A percentile compares a stretch with the other conserved stretches of the same genome.
phyloP scores from a whole-genome alignment of 2,797 vertebrate genomes.

The Miichthys miiuy region DNA sequence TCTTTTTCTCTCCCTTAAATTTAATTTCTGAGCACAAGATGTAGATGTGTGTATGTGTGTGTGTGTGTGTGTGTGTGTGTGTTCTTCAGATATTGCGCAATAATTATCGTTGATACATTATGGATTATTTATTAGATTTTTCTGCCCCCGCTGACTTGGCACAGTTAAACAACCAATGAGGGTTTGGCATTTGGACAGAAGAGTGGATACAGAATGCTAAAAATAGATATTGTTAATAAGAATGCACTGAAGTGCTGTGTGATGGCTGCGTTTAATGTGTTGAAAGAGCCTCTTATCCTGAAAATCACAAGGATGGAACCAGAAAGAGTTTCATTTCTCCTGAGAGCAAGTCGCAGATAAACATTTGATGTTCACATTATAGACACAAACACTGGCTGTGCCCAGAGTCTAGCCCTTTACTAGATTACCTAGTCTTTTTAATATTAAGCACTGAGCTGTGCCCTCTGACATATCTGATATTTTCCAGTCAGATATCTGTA shows the following conservation, averaged over 20 bases:
- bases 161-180: slow-evolving; percentile 55
- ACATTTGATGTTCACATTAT: too few species aligned
- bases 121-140: slow-evolving; percentile 57
- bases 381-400: too few species aligned
- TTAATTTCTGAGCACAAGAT: slow-evolving; percentile 1
- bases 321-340: not conserved
- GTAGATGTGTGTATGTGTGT: slow-evolving; percentile 17
- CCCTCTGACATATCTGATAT: not conserved
- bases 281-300: slow-evolving; percentile 14
- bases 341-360: not conserved
- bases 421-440: too few species aligned
- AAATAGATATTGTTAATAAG: slow-evolving; percentile 44
- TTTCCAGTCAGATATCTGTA: not conserved
- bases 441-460: not conserved
- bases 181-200: slow-evolving; percentile 45
- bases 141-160: slow-evolving; percentile 45
- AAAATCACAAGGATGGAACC: slow-evolving; percentile 2
- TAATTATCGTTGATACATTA: slow-evolving; percentile 63
- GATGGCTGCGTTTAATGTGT: slow-evolving; percentile 18
- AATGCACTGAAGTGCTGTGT: slow-evolving; percentile 14
- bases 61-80: slow-evolving; percentile 21
- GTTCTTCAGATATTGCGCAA: slow-evolving; percentile 36
- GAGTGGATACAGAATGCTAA: slow-evolving; percentile 21
- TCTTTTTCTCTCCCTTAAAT: slow-evolving; percentile 14
- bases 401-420: too few species aligned